Evolutionary conservation across 2,888 invertebrate species (phyloP), one percentile per base, ranked within the genome.

Genomic region (Formica aserva): DNA sequence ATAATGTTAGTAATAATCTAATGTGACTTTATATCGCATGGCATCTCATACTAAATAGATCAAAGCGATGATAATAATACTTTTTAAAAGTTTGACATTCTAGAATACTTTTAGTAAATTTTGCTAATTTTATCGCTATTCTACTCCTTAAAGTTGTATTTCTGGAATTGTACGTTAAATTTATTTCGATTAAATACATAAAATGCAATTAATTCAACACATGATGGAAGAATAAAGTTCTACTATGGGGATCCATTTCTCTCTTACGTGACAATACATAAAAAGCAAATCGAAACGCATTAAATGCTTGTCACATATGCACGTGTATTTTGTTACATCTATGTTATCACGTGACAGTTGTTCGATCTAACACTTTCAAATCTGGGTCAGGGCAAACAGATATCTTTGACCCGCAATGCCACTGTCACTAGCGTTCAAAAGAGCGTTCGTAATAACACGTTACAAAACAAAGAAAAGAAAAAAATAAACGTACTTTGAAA

Each of bases 321-420:
- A 71, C 29, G 65, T 72, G 22, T 66, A 72, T 76, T 48, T 65
- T 52, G 35, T 76, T 76, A 26, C 48, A 26, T 52, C 45, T 35
- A 22, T 18, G 52, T 26, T 76, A 66, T 76, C 66, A 66, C 65
- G 38, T 67, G 26, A 38, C 18, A 62, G 26, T 15, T 11, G 67
- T 52, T 76, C 38, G 26, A 76, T 52, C 67, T 65, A 66, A 35
- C 32, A 13, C 48, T 66, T 38, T 8, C 26, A 76, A 66, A 76
- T 48, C 52, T 66, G 1, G 67, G 35, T 76, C 67, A 66, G 18
- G n/a, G 18, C n/a, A 38, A 32, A 32, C 5, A 26, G 48, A 76
- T 76, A 67, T 52, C 48, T 76, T 66, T 76, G 38, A 67, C 32
- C 60, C 26, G 18, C 38, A 55, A 55, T 72, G 57, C 57, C 72